phyloP scores from a whole-genome alignment of 1,140 invertebrate species.

The Notospermus geniculatus region DNA sequence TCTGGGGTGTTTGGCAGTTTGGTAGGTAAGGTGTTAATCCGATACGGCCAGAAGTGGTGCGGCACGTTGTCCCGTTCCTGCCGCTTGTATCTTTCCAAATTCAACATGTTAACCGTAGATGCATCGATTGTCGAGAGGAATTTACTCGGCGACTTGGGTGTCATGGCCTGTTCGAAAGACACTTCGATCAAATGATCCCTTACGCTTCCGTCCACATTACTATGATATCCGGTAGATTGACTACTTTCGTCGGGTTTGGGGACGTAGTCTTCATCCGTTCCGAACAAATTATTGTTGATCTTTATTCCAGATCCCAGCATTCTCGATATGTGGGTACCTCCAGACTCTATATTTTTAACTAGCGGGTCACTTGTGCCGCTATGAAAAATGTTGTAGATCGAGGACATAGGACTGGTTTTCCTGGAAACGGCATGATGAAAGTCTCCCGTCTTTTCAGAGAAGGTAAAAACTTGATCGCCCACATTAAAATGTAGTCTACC shows the following conservation, averaged over 20 bases:
- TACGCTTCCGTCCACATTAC: background rate
- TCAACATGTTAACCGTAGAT: background rate
- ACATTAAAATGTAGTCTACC: constrained; percentile 6
- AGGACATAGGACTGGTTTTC: constrained; percentile 4
- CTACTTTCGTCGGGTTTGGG: constrained; percentile 2
- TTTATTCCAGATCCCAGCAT: background rate
- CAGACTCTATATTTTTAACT: background rate
- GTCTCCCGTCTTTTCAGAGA: background rate
- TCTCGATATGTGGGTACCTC: background rate
- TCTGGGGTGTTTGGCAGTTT: background rate
- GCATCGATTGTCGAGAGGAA: background rate
- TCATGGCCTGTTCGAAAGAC: constrained; percentile 1
- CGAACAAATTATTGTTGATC: background rate
- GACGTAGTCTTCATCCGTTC: background rate
- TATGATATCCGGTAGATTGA: background rate
- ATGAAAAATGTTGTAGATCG: constrained; percentile 5
- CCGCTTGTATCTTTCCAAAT: background rate
- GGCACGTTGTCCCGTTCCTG: constrained; percentile 1
- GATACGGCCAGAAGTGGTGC: constrained; percentile 6
- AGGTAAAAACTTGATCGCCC: background rate
- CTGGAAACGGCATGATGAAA: background rate
- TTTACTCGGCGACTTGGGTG: background rate
- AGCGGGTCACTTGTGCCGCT: background rate
- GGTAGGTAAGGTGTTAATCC: background rate
- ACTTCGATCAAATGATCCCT: constrained; percentile 1